These are phyloP conservation scores for Pteruthius melanotis DNA, from an alignment of 2,113 vertebrate genomes.

Conservation along the genomic window DNA sequence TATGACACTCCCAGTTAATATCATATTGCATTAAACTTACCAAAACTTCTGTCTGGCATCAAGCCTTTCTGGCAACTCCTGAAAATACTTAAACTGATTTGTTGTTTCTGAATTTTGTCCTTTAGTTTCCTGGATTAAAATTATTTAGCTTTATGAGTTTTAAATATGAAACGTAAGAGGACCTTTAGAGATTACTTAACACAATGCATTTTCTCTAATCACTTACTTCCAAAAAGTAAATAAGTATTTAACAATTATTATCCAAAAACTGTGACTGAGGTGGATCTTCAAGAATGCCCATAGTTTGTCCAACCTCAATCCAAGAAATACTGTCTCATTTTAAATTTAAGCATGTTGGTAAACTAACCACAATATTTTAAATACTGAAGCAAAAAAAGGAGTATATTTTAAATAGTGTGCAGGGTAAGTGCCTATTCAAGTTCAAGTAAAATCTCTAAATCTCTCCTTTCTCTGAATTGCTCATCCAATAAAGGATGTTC, in stretches of 20 bases:
- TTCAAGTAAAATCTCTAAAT: neutral
- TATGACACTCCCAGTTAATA: neutral
- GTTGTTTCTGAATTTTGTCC: neutral
- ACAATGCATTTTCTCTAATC: neutral
- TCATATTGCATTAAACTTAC: neutral
- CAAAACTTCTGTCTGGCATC: neutral
- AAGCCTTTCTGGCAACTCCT: neutral
- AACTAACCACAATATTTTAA: neutral
- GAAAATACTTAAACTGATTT: neutral
- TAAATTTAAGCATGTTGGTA: neutral
- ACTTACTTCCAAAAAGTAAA: neutral
- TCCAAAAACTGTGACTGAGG: neutral
- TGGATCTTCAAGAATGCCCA: neutral
- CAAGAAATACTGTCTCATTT: neutral
- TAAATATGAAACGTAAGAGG: neutral
- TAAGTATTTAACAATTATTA: neutral
- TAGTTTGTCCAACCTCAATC: neutral
- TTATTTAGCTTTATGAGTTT: neutral
- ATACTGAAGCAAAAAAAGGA: neutral
- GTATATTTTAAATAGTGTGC: neutral
- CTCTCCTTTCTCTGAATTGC: neutral
- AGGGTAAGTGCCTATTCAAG: neutral
- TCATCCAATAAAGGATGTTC: neutral
- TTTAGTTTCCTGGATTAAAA: neutral
- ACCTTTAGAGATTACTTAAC: neutral